Conservation (phyloP, 2,888 invertebrate species). For the Hydroisotoma schaefferi region DNA sequence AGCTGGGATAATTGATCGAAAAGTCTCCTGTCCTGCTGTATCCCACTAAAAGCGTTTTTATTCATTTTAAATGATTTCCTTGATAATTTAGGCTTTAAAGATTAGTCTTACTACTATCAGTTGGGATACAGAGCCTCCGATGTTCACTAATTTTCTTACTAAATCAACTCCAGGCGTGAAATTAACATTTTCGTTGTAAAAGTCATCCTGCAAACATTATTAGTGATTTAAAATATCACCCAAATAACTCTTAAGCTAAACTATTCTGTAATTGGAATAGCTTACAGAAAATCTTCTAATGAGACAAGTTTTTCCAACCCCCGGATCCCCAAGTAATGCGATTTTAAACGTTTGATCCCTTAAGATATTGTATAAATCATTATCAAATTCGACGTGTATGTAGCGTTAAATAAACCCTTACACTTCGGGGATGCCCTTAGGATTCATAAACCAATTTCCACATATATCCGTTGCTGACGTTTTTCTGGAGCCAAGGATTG, state of each 20-base stretch:
- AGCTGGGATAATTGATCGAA: conserved; percentile 43
- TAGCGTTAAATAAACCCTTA: background rate
- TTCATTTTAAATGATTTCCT: background rate
- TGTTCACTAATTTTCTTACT: conserved; percentile 41
- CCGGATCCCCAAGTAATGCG: conserved; percentile 41
- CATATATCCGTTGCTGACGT: conserved; percentile 12
- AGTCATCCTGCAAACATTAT: conserved; percentile 36
- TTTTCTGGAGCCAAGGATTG: conserved; percentile 22
- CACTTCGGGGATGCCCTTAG: conserved; percentile 8
- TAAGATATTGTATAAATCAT: background rate
- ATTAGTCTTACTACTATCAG: conserved; percentile 38
- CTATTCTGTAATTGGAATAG: background rate
- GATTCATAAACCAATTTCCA: conserved; percentile 2
- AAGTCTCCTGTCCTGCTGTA: conserved; percentile 39
- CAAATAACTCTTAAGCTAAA: background rate
- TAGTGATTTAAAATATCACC: background rate
- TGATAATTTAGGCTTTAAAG: background rate
- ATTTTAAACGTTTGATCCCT: conserved; percentile 46
- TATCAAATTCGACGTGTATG: background rate
- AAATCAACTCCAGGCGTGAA: conserved; percentile 45
- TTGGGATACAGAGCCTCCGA: conserved; percentile 41
- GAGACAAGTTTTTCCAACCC: conserved; percentile 43
- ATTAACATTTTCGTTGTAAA: conserved; percentile 39
- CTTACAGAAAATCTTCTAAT: conserved; percentile 43
- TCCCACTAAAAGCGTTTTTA: conserved; percentile 2